Evolutionary conservation across 2,797 vertebrate genomes (phyloP).

Genomic region (Brotula barbata): DNA sequence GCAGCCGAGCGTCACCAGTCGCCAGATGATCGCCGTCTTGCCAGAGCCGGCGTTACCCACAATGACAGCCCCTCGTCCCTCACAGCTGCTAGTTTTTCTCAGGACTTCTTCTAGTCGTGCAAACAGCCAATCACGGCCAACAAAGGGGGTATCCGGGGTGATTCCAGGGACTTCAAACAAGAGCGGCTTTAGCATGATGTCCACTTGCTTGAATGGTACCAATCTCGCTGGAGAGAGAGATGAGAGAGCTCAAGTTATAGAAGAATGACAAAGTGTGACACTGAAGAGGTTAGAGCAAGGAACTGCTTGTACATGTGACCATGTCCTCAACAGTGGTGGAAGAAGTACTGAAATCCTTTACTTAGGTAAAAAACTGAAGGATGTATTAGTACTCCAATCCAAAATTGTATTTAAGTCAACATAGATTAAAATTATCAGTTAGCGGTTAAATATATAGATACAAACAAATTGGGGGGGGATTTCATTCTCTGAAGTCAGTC

Average conservation of each 20-base stretch:
- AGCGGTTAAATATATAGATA: too few relatives aligned
- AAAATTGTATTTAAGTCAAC: too few relatives aligned
- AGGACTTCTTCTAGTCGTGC: conserved; percentile 87
- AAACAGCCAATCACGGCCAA: conserved; percentile 96
- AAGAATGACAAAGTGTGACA: too few relatives aligned
- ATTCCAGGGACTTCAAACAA: conserved; percentile 96
- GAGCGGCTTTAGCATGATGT: conserved; percentile 95
- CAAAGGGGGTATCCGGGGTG: conserved; percentile 88
- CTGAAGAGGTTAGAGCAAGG: background rate
- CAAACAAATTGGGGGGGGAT: too few relatives aligned
- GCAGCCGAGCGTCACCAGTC: conserved; percentile 94
- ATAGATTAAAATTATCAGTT: too few relatives aligned
- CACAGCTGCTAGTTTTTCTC: conserved; percentile 77
- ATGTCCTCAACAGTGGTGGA: background rate
- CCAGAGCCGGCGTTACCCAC: conserved; percentile 94
- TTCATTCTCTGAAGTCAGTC: too few relatives aligned
- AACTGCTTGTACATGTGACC: background rate
- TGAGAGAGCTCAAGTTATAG: background rate
- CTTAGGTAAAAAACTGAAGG: background rate
- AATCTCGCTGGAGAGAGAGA: conserved; percentile 82
- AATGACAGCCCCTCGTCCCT: conserved; percentile 87
- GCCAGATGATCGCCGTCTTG: conserved; percentile 93
- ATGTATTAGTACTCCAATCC: too few relatives aligned
- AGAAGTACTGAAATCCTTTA: background rate
- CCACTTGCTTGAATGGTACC: conserved; percentile 91